Base-by-base conservation (phyloP, 2,113 vertebrate species). In the Apodemus speciosus region DNA sequence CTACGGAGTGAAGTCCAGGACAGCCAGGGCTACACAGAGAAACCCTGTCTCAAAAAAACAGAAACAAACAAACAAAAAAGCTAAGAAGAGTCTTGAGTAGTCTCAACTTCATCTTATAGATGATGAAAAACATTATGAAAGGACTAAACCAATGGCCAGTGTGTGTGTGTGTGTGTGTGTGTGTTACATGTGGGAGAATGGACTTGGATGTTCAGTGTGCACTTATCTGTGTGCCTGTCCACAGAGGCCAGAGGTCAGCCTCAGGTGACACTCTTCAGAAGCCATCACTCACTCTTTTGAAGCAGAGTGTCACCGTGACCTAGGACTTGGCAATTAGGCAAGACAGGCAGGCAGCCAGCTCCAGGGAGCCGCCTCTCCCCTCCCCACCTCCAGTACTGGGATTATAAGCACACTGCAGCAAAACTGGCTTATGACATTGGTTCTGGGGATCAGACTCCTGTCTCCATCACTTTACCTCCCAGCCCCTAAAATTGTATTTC, bases 81-180 rank as follows among this genome's bases (percentile, higher is more conserved):
- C 6, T 2, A 30, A 16, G 8, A 9, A 60, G 23, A 40, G n/a
- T 60, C 51, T 93, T 75, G 6, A 71, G 32, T 64, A n/a, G 79
- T 87, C 86, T 91, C 69, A 89, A 21, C 58, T 66, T 94, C 79
- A 89, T 86, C 23, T 13, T 43, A 72, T 32, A 76, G 9, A 6
- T 83, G 69, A 93, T 23, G 0, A 27, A 92, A 64, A 56, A 94
- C 40, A 84, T 92, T 53, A 77, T 21, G 64, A 87, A 94, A 85
- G 38, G 81, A 89, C 30, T 13, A 43, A 68, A 95, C 51, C 94
- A 88, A 80, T 77, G 46, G 1, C 10, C 38, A 81, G 60, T 84
- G 62, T 43, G 1, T 38, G 4, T 56, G 18, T 58, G 43, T 8
- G 73, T 21, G 27, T 46, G 40, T 64, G 40, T 11, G 38, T 64